Conservation (phyloP, 1,140 invertebrate genomes). For the Archegozetes longisetosus region DNA sequence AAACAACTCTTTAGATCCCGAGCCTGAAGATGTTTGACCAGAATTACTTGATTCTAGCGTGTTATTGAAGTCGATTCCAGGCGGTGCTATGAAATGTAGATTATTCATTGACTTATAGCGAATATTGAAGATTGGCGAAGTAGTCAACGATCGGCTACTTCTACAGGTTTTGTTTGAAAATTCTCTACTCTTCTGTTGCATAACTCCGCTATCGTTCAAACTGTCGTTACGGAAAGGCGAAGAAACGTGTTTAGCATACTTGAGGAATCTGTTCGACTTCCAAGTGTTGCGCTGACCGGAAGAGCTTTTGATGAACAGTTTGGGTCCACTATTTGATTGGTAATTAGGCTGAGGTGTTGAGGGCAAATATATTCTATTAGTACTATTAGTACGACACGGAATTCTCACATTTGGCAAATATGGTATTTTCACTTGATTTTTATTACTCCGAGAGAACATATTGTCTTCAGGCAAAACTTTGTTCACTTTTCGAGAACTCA, state of each 20-base stretch:
- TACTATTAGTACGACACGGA: not conserved
- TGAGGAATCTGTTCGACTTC: constrained; percentile 5
- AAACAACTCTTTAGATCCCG: constrained; percentile 33
- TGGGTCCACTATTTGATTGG: not conserved
- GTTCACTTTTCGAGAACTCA: not conserved
- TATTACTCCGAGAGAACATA: not conserved
- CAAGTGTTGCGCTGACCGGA: constrained; percentile 11
- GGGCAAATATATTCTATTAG: not conserved
- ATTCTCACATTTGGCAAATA: not conserved
- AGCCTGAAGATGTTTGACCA: constrained; percentile 58
- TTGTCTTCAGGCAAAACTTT: not conserved
- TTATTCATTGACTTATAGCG: constrained; percentile 64
- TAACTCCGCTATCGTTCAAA: constrained; percentile 29
- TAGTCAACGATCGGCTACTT: constrained; percentile 29
- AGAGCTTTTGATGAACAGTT: constrained; percentile 15
- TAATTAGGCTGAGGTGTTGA: not conserved
- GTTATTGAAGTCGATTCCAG: constrained; percentile 45
- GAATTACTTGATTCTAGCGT: constrained; percentile 74
- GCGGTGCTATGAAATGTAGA: constrained; percentile 27
- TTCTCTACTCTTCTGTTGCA: not conserved
- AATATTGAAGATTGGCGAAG: constrained; percentile 61
- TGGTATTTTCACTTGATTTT: not conserved
- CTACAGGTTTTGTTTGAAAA: constrained; percentile 1
- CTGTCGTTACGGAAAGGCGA: constrained; percentile 35
- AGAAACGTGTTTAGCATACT: constrained; percentile 9